Percentiles rank a stretch among this genome's conserved stretches.
Conservation (phyloP, 2,113 vertebrate species). For the Hylia prasina region DNA sequence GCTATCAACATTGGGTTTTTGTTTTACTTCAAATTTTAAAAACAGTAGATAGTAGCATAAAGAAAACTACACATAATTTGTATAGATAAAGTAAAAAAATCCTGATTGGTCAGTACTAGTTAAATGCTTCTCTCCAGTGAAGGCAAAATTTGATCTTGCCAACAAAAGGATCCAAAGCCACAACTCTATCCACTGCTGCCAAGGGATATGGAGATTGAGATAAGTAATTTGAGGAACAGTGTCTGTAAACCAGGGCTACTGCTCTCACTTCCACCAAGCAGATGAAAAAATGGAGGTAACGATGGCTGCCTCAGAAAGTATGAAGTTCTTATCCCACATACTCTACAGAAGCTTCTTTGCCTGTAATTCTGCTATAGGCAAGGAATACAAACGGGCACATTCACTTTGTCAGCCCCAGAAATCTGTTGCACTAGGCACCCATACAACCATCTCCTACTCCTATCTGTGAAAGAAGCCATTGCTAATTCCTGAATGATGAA, state of each 20-base stretch:
- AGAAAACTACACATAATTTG: background rate
- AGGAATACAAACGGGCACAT: background rate
- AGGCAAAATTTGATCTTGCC: background rate
- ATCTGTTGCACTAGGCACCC: background rate
- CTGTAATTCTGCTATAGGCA: background rate
- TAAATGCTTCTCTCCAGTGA: background rate
- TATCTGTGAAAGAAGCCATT: background rate
- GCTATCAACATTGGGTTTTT: background rate
- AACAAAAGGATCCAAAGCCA: background rate
- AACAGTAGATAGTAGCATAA: background rate
- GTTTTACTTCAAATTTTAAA: background rate
- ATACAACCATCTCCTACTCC: rapidly evolving
- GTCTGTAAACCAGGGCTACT: background rate
- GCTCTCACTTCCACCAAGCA: background rate
- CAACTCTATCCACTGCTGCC: background rate
- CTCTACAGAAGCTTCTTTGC: background rate
- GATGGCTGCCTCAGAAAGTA: background rate
- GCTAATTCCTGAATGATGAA: background rate
- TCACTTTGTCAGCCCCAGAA: background rate
- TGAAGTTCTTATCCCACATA: background rate
- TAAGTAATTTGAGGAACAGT: background rate
- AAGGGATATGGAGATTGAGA: background rate
- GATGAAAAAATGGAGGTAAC: background rate
- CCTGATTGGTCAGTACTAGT: background rate
- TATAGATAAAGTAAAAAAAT: background rate